A percentile compares a stretch with the other conserved stretches of the same genome.
These are phyloP conservation scores for Folsomia candida DNA, from an alignment of 2,888 invertebrate species.

Conservation along the genomic window DNA sequence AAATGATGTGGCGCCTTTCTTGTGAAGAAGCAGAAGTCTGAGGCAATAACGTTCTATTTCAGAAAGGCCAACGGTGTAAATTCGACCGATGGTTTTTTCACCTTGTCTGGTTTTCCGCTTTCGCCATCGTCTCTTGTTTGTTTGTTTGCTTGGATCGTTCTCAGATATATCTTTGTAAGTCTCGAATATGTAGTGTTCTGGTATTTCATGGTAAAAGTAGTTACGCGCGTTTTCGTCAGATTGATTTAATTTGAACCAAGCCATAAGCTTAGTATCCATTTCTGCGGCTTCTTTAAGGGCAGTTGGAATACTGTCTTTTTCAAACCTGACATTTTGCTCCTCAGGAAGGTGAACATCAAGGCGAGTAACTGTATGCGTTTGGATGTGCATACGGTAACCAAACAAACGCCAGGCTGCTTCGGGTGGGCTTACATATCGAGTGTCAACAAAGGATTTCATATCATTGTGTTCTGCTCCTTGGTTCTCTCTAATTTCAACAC, in stretches of 20 bases:
- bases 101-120: conserved; percentile 20
- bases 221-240: conserved; percentile 9
- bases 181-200: conserved; percentile 37
- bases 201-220: conserved; percentile 38
- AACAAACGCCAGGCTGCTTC: too few species aligned
- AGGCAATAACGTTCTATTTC: conserved; percentile 48
- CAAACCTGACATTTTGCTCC: too few species aligned
- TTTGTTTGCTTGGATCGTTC: too few species aligned
- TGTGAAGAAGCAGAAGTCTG: conserved; percentile 36
- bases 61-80: conserved; percentile 48
- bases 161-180: conserved; percentile 33
- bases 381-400: too few species aligned
- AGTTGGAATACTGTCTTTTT: conserved; percentile 35
- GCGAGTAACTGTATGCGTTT: too few species aligned
- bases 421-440: too few species aligned
- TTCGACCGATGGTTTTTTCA: conserved; percentile 39
- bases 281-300: conserved; percentile 1
- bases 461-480: conserved; percentile 33
- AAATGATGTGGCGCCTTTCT: conserved; percentile 40
- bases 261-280: not conserved
- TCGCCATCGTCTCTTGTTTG: too few species aligned
- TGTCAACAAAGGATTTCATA: too few species aligned
- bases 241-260: not conserved
- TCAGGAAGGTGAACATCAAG: too few species aligned
- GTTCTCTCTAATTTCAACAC: conserved; percentile 42